These are phyloP conservation scores for Austrolebias charrua DNA, from an alignment of 2,797 vertebrate species.

Conservation along the genomic window DNA sequence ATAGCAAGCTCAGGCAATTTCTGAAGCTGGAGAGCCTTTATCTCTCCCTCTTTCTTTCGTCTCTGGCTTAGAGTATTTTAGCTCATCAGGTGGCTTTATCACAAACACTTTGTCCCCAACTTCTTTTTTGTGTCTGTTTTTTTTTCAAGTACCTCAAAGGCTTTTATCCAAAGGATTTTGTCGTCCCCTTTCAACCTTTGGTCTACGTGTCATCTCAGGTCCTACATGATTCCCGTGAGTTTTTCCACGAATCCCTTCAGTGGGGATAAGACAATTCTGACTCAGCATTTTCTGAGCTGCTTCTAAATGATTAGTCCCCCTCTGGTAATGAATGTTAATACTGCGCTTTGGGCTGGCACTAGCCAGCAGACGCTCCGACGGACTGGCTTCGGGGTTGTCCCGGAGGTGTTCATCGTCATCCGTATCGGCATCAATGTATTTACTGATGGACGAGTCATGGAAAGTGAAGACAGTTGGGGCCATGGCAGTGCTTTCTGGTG, in stretches of 20 bases:
- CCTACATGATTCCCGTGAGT: conserved; percentile 92
- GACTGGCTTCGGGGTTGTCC: conserved; percentile 86
- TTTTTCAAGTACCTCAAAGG: conserved; percentile 82
- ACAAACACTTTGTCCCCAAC: conserved; percentile 38
- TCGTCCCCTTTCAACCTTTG: conserved; percentile 86
- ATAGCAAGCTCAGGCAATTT: conserved; percentile 55
- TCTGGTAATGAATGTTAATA: conserved; percentile 84
- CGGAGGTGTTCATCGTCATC: conserved; percentile 96
- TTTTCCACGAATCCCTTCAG: conserved; percentile 82
- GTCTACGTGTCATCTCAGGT: conserved; percentile 84
- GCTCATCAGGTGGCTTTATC: conserved; percentile 51
- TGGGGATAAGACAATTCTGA: conserved; percentile 94
- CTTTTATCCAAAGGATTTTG: conserved; percentile 85
- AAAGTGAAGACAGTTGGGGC: conserved; percentile 92
- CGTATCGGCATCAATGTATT: conserved; percentile 97
- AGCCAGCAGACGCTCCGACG: conserved; percentile 81
- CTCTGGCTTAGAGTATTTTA: conserved; percentile 45
- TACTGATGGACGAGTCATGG: conserved; percentile 93
- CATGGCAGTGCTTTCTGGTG: conserved; percentile 83
- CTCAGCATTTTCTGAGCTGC: conserved; percentile 87
- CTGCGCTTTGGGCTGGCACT: conserved; percentile 85
- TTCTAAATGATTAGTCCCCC: conserved; percentile 87
- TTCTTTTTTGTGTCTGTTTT: conserved; percentile 33
- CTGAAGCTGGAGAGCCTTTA: conserved; percentile 47
- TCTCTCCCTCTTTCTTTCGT: conserved; percentile 30